phyloP scores from a whole-genome alignment of 2,113 vertebrate genomes.

The Nannospalax galili region DNA sequence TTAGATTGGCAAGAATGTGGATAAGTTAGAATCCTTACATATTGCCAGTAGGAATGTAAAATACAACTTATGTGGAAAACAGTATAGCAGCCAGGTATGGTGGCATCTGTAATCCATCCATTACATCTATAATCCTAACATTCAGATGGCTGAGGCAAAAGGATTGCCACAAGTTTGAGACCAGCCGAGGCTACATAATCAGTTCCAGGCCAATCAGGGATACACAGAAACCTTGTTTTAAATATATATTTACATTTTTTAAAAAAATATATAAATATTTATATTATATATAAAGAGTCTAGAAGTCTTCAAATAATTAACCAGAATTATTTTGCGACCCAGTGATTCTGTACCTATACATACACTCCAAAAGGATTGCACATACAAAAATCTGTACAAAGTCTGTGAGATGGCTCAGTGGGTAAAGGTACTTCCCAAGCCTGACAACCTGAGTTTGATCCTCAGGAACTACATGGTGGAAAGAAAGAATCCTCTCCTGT shows the following conservation, averaged over 20 bases:
- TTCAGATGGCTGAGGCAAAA: neutral
- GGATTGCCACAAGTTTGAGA: neutral
- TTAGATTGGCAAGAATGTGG: conserved; percentile 33
- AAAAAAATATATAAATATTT: too few relatives aligned
- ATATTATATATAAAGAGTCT: too few relatives aligned
- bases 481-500: too few relatives aligned
- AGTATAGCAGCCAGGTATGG: neutral
- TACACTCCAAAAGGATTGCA: too few relatives aligned
- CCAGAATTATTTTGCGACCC: conserved; percentile 13
- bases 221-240: neutral
- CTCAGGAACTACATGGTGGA: too few relatives aligned
- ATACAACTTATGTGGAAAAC: conserved; percentile 9
- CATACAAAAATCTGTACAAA: too few relatives aligned
- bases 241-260: too few relatives aligned
- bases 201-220: neutral
- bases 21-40: conserved; percentile 1
- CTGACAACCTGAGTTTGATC: too few relatives aligned
- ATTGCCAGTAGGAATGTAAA: neutral
- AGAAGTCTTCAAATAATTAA: neutral
- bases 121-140: neutral
- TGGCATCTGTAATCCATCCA: too few relatives aligned
- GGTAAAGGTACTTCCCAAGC: too few relatives aligned
- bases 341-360: too few relatives aligned
- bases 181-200: neutral
- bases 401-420: too few relatives aligned